Percentiles rank a stretch among this genome's conserved stretches.
Evolutionary conservation across 2,888 invertebrate species (phyloP).

Genomic region (Limnephilus rhombicus): DNA sequence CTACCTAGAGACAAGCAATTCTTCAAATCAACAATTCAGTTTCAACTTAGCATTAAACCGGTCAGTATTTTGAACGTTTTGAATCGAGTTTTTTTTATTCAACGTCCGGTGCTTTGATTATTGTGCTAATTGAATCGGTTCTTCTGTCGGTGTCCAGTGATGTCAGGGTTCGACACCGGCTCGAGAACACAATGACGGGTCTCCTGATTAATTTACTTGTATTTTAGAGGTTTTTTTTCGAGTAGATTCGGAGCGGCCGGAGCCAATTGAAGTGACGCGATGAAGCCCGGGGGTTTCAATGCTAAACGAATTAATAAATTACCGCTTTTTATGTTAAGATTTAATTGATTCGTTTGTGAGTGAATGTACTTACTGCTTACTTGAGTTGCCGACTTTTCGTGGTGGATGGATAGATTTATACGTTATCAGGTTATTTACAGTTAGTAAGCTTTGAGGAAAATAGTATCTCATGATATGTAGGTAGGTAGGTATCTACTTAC

Average conservation of each 20-base stretch:
- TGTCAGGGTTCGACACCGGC: conserved; percentile 32
- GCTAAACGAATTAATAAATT: conserved; percentile 12
- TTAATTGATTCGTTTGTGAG: conserved; percentile 3
- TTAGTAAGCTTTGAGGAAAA: background rate
- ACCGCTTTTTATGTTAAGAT: conserved; percentile 17
- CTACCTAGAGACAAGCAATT: background rate
- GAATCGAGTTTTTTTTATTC: conserved; percentile 4
- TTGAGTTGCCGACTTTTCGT: background rate
- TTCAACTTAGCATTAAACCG: background rate
- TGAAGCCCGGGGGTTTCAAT: background rate
- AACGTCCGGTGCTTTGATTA: conserved; percentile 37
- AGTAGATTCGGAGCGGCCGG: background rate
- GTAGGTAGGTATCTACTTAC: too few species aligned
- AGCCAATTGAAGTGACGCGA: conserved; percentile 7
- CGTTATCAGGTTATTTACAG: background rate
- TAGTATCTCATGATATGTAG: background rate
- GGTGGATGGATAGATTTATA: background rate
- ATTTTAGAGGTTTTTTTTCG: background rate
- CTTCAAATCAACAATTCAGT: background rate
- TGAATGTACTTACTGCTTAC: background rate
- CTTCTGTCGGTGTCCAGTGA: conserved; percentile 51
- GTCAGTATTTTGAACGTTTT: background rate
- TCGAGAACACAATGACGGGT: conserved; percentile 23
- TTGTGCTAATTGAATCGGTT: conserved; percentile 58
- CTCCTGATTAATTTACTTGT: conserved; percentile 50